Evolutionary conservation across 1,140 invertebrate species (phyloP), one percentile per base, ranked within the genome.

Genomic region (Thaumetopoea pityocampa): DNA sequence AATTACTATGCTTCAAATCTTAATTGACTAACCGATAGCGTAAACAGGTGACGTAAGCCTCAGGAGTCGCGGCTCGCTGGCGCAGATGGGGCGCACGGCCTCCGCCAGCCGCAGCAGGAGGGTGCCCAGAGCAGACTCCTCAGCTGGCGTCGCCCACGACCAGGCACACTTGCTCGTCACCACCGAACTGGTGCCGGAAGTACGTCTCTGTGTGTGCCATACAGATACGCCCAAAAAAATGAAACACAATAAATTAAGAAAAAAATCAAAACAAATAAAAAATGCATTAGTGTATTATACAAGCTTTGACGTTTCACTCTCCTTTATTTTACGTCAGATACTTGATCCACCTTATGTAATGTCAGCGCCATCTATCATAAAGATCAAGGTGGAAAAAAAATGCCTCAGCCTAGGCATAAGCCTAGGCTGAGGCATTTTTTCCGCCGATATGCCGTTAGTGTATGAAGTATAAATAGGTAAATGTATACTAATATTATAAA

Each of bases 11-110:
- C 7, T 28, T 12, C 1, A 10, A 2, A 27, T 12, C 2, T 2
- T 1, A 15, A 7, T 14, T 5, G 5, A 27, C 27, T 58, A 4
- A 71, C 67, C 65, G 10, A 77, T 58, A 30, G 55, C 53, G 43
- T 68, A 79, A 3, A 84, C 62, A 3, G 85, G 85, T 3, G 85
- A 83, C n/a, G 17, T 30, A 3, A 86, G 36, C 3, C 69, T 49
- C 11, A 87, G 17, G 3, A 87, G 36, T 9, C 85, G 41, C 1
- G 80, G 57, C 47, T 87, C 85, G 1, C 33, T 56, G 12, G 53
- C 43, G 15, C 80, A 80, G 8, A 86, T 57, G 1, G 68, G 67
- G 0, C 60, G 51, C 3, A 78, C 79, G 4, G 74, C 59, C 1
- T 68, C 70, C 3, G 68, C 64, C 4, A 78, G 55, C 7, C 46